A percentile compares a stretch with the other conserved stretches of the same genome.
Conservation (phyloP, 2,888 invertebrate species). For the Drosophila neotestacea region DNA sequence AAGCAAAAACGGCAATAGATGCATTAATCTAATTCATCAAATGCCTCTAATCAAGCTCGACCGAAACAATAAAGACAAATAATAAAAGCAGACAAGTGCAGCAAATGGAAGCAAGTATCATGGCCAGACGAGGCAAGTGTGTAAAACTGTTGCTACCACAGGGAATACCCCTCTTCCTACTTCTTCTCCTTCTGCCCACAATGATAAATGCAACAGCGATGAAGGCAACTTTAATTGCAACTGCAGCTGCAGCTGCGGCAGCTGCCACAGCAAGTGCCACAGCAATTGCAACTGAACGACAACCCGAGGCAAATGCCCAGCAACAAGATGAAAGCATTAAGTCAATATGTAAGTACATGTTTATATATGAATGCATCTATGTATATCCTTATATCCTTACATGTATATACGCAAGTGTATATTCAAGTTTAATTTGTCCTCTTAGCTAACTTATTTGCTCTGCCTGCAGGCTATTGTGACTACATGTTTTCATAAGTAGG, state of each 20-base stretch:
- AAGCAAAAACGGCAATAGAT: conserved; percentile 14
- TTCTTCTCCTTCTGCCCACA: conserved; percentile 36
- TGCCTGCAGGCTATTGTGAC: conserved; percentile 23
- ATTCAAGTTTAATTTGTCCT: conserved; percentile 35
- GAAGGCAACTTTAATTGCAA: conserved; percentile 55
- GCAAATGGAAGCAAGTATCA: conserved; percentile 31
- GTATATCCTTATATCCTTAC: conserved; percentile 7
- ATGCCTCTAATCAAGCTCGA: conserved; percentile 65
- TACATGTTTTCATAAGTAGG: conserved; percentile 37
- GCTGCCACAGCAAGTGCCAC: conserved; percentile 32
- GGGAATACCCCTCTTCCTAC: conserved; percentile 16
- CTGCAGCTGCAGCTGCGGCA: conserved; percentile 29
- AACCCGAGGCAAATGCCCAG: conserved; percentile 34
- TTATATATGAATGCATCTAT: neutral
- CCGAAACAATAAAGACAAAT: conserved; percentile 55
- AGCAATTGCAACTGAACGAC: conserved; percentile 35
- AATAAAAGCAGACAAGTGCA: conserved; percentile 45
- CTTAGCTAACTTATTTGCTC: conserved; percentile 12
- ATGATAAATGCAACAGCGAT: conserved; percentile 59
- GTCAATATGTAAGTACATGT: conserved; percentile 68
- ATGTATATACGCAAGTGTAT: neutral
- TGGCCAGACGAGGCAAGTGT: conserved; percentile 49
- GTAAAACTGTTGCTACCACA: conserved; percentile 32
- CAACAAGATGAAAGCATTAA: conserved; percentile 52
- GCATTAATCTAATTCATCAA: conserved; percentile 60